A percentile compares a stretch with the other conserved stretches of the same genome.
Evolutionary conservation across 2,888 invertebrate genomes (phyloP).

Genomic region (Oxycera nigricornis): DNA sequence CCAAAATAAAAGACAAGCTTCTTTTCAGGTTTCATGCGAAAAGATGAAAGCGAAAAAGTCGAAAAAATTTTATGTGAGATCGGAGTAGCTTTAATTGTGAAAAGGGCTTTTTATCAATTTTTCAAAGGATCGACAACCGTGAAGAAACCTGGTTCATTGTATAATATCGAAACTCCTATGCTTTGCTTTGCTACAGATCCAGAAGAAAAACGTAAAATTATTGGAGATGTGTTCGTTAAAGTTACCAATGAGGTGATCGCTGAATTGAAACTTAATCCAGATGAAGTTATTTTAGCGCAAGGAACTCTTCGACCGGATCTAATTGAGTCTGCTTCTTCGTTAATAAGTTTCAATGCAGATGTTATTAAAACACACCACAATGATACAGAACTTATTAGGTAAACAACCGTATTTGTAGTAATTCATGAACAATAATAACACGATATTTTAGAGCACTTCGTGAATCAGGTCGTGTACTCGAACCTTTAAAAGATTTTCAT

Average conservation of each 20-base stretch:
- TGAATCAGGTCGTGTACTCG: slow-evolving; percentile 86
- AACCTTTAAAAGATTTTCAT: slow-evolving; percentile 98
- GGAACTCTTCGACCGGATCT: slow-evolving; percentile 97
- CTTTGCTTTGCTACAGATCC: slow-evolving; percentile 88
- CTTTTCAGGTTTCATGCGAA: slow-evolving; percentile 83
- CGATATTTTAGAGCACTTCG: slow-evolving; percentile 67
- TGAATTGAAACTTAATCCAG: slow-evolving; percentile 86
- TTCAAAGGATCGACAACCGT: slow-evolving; percentile 84
- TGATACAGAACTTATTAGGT: slow-evolving; percentile 92
- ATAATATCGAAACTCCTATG: slow-evolving; percentile 74
- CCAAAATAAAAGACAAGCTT: background rate
- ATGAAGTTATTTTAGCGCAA: slow-evolving; percentile 92
- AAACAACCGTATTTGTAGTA: too few species aligned
- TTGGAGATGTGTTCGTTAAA: slow-evolving; percentile 97
- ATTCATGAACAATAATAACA: too few species aligned
- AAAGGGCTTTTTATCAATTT: slow-evolving; percentile 76
- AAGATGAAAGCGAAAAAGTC: slow-evolving; percentile 90
- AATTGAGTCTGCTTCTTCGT: slow-evolving; percentile 93
- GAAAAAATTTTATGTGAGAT: slow-evolving; percentile 81
- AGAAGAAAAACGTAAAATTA: slow-evolving; percentile 97
- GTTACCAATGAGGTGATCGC: slow-evolving; percentile 89
- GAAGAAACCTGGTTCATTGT: slow-evolving; percentile 67
- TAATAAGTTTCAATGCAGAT: slow-evolving; percentile 88
- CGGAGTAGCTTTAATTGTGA: slow-evolving; percentile 81
- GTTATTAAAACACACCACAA: slow-evolving; percentile 99